These are phyloP conservation scores for Diplazon laetatorius DNA, from an alignment of 2,888 invertebrate species.

Conservation along the genomic window DNA sequence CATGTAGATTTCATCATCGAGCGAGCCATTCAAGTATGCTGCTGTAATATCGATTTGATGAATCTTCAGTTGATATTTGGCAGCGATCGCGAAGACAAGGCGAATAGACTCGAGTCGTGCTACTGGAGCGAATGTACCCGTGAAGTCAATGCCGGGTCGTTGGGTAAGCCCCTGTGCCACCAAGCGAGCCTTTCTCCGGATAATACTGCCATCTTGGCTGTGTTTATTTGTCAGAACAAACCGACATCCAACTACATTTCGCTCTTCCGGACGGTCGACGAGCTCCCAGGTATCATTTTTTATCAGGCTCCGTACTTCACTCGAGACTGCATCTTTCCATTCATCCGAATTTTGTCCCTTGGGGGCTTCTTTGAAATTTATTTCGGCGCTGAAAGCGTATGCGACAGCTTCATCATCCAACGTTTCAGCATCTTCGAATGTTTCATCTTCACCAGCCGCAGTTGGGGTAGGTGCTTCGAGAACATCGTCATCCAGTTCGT, in stretches of 20 bases:
- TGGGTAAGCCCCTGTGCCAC: conserved; percentile 64
- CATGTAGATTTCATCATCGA: conserved; percentile 65
- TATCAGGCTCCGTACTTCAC: conserved; percentile 59
- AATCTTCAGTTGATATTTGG: conserved; percentile 58
- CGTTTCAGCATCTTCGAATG: conserved; percentile 15
- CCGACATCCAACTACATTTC: conserved; percentile 42
- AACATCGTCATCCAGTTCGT: conserved; percentile 12
- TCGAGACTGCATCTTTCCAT: conserved; percentile 63
- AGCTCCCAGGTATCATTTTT: conserved; percentile 68
- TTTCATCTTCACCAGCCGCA: background rate
- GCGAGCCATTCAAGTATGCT: conserved; percentile 66
- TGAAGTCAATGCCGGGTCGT: conserved; percentile 62
- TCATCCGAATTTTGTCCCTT: conserved; percentile 47
- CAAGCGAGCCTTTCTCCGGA: conserved; percentile 62
- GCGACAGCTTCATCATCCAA: too few species aligned
- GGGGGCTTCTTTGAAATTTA: conserved; percentile 41
- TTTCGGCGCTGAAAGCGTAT: conserved; percentile 19
- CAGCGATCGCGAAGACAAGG: conserved; percentile 63
- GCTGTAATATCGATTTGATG: conserved; percentile 67
- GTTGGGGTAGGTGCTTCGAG: background rate
- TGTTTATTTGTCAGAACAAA: conserved; percentile 61
- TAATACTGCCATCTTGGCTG: conserved; percentile 52
- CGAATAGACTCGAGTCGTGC: conserved; percentile 62
- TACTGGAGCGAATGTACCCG: conserved; percentile 63
- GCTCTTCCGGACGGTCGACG: conserved; percentile 53